Evolutionary conservation across 2,113 vertebrate genomes (phyloP).

Genomic region (Equus przewalskii): DNA sequence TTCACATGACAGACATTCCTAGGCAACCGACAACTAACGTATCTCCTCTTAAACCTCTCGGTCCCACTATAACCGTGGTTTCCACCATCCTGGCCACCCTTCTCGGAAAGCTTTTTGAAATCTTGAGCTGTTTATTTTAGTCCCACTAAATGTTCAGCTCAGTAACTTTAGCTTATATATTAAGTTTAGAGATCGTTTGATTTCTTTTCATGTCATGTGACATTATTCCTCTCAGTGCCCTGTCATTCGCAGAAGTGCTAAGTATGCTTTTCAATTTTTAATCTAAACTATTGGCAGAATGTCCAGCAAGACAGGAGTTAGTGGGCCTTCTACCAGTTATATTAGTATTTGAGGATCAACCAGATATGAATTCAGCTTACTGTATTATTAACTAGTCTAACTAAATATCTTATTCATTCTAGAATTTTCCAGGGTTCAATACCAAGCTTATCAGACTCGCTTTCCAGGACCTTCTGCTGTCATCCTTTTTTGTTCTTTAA

Average conservation of each 20-base stretch:
- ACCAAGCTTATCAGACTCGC: neutral
- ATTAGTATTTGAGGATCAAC: neutral
- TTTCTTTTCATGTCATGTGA: neutral
- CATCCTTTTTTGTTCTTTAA: neutral
- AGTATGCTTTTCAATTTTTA: constrained; percentile 5
- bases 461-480: neutral
- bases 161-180: neutral
- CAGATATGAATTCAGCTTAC: neutral
- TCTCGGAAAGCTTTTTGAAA: constrained; percentile 7
- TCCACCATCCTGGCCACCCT: neutral
- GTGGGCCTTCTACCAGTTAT: neutral
- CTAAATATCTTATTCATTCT: constrained; percentile 14
- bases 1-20: neutral
- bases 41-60: neutral
- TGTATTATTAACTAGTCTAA: constrained; percentile 10
- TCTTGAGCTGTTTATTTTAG: neutral
- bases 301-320: neutral
- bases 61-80: neutral
- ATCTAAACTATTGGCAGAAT: neutral
- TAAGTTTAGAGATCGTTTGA: constrained; percentile 12
- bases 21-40: neutral
- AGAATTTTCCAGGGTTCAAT: constrained; percentile 12
- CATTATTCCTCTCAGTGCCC: neutral
- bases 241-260: neutral
- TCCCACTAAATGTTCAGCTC: neutral